Conservation (phyloP, 2,113 vertebrate genomes). For the Sinocyclocheilus anophthalmus region DNA sequence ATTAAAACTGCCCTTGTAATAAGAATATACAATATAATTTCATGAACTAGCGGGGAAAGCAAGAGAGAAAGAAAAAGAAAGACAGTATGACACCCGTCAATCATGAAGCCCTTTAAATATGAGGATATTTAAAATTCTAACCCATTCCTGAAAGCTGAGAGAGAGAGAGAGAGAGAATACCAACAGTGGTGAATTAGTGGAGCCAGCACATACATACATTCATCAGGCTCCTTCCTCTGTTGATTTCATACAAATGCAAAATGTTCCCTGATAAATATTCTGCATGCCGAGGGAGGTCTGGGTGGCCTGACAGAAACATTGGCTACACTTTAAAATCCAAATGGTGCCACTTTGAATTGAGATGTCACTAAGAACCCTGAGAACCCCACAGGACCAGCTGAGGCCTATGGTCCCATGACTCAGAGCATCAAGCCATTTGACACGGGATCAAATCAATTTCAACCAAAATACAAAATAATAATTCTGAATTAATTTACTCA, state of each 20-base stretch:
- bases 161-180: conserved; percentile 15
- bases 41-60: neutral
- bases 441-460: conserved; percentile 18
- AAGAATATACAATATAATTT: neutral
- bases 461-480: conserved; percentile 5
- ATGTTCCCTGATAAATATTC: conserved; percentile 56
- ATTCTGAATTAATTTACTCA: conserved; percentile 20
- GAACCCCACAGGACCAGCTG: neutral
- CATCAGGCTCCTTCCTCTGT: conserved; percentile 44
- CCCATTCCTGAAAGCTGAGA: conserved; percentile 19
- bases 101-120: conserved; percentile 37
- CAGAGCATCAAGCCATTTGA: conserved; percentile 7
- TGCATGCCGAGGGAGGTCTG: neutral
- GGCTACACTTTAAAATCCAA: conserved; percentile 40
- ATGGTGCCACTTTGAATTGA: conserved; percentile 39
- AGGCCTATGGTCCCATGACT: neutral
- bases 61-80: conserved; percentile 23
- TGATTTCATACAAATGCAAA: conserved; percentile 47
- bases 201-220: conserved; percentile 53
- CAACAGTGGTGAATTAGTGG: conserved; percentile 47
- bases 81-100: conserved; percentile 49
- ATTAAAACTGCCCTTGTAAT: neutral
- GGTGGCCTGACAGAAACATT: conserved; percentile 27
- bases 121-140: conserved; percentile 54
- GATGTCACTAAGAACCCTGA: conserved; percentile 26